Conservation (phyloP, 2,797 vertebrate species). For the Cercopithecus hamlyni region DNA sequence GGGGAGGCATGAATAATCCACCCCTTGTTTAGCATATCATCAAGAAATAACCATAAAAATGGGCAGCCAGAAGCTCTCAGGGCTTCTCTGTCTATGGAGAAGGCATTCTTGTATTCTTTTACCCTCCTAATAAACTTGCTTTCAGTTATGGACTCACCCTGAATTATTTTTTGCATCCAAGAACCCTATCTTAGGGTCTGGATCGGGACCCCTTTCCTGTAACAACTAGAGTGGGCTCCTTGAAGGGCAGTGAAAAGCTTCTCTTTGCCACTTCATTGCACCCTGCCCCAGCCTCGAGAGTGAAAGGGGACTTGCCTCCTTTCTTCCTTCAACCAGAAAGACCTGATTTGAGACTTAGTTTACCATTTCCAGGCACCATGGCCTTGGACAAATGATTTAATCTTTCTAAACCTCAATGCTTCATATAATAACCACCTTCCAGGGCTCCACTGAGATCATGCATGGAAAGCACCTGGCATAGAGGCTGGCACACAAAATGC, state of each 20-base stretch:
- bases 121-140: background rate
- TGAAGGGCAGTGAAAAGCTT: background rate
- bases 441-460: background rate
- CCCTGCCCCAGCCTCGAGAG: rapidly evolving
- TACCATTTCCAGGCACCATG: background rate
- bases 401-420: background rate
- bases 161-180: background rate
- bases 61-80: background rate
- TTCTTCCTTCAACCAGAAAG: background rate
- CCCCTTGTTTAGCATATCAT: background rate
- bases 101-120: background rate
- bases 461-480: background rate
- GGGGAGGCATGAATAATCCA: background rate
- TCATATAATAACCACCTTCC: background rate
- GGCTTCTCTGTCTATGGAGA: background rate
- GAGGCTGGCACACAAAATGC: no score
- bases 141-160: background rate
- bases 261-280: background rate
- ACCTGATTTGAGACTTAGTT: background rate
- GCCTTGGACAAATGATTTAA: background rate
- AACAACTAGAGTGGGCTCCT: background rate
- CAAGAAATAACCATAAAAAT: background rate
- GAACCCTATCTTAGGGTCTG: background rate
- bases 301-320: background rate
- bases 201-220: background rate